Base-by-base conservation (phyloP, 2,113 vertebrate species). In the Cryptomyrus ogoouensis region DNA sequence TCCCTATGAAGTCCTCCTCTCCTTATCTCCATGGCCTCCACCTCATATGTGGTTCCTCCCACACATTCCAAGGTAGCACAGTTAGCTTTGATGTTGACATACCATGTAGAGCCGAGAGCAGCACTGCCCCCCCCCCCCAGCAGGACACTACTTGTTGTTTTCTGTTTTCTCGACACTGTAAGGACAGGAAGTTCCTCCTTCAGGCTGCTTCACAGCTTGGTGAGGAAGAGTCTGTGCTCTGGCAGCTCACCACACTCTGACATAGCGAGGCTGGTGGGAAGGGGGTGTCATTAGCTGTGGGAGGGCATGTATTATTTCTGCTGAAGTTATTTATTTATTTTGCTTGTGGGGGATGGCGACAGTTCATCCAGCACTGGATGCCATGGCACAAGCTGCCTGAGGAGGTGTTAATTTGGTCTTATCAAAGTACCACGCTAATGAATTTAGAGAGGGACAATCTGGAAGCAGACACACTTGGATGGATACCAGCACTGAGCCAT, bases 351-450 rank as follows among this genome's bases (percentile, higher is more conserved):
- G 49, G 17, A 21, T 56, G 88, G 21, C 35, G 2, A 17, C 92
- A 92, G 94, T 93, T 83, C 93, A 89, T 90, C 88, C 90, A 93
- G 93, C 3, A 91, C 35, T 39, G 47, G 50, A 31, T 91, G 89
- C 88, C 91, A 92, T 77, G 74, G 94, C 89, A 93, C 92, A 94
- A 94, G 93, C 94, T 95, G 94, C 53, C 49, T 9, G 88, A 52
- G 87, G 89, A 89, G 90, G 90, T 92, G 93, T 85, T 91, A 88
- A 88, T 7, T 62, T 92, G 92, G 90, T 92, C 92, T 83, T 88
- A 90, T 90, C 44, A 53, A 46, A 21, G 7, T 80, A 89, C 83
- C 74, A 50, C 53, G 80, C 58, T 70, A 90, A 56, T 89, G 50
- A 88, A 90, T 80, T 88, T 70, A n/a, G 49, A 58, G 74, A 53